A percentile compares a stretch with the other conserved stretches of the same genome.
phyloP scores from a whole-genome alignment of 1,140 invertebrate species.

The Formica exsecta region DNA sequence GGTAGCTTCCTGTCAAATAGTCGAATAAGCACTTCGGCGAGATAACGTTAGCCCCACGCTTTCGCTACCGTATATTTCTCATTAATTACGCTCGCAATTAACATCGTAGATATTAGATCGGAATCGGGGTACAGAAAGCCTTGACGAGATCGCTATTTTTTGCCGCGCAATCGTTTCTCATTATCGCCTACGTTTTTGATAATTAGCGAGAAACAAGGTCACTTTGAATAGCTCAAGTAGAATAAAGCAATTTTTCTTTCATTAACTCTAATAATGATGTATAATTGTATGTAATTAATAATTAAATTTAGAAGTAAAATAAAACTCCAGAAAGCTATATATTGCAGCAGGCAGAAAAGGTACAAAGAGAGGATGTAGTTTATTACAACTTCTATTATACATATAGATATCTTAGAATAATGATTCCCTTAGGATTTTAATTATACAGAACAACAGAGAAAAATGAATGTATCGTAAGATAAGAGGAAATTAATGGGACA shows the following conservation, averaged over 20 bases:
- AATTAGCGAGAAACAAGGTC: conserved; percentile 54
- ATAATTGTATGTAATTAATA: not conserved
- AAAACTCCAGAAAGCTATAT: not conserved
- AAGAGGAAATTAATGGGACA: conserved; percentile 32
- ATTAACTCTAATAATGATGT: not conserved
- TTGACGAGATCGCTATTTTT: conserved; percentile 16
- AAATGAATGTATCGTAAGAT: conserved; percentile 27
- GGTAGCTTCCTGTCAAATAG: not conserved
- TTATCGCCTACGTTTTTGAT: conserved; percentile 1
- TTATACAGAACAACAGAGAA: not conserved
- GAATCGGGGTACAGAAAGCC: not conserved
- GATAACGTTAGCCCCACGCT: not conserved
- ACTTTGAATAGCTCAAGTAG: not conserved
- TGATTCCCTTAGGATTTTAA: conserved; percentile 3
- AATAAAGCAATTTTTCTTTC: not conserved
- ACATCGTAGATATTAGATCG: not conserved
- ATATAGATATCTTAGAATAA: conserved; percentile 16
- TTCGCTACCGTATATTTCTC: not conserved
- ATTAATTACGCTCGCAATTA: conserved; percentile 49
- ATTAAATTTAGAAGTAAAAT: not conserved
- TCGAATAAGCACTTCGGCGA: not conserved
- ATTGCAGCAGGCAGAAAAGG: not conserved
- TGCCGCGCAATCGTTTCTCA: not conserved
- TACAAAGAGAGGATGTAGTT: not conserved
- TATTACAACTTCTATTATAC: conserved; percentile 12